These are phyloP conservation scores for Chlorocebus sabaeus DNA, from an alignment of 2,113 vertebrate species.

Conservation along the genomic window DNA sequence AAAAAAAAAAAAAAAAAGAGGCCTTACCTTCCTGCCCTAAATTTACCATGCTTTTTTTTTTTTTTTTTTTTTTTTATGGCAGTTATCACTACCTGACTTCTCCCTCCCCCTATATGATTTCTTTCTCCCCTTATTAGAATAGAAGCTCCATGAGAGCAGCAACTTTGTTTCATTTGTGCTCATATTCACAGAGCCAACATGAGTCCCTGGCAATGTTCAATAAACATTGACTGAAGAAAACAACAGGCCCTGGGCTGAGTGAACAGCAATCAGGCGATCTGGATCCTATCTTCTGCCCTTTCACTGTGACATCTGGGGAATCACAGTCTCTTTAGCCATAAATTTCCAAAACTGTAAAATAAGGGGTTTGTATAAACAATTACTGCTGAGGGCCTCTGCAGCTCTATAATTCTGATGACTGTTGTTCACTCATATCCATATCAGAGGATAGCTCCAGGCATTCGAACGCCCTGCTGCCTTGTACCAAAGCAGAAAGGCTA, in stretches of 20 bases:
- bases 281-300: not conserved
- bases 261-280: not conserved
- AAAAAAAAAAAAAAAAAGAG: not conserved
- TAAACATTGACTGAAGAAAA: slow-evolving; percentile 31
- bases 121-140: not conserved
- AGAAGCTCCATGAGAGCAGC: not conserved
- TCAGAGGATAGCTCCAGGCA: not conserved
- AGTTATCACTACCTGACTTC: not conserved
- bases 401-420: not conserved
- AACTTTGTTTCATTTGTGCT: not conserved
- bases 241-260: not conserved
- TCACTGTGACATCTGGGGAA: not conserved
- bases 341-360: slow-evolving; percentile 50
- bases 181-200: slow-evolving; percentile 17
- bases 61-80: not conserved
- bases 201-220: slow-evolving; percentile 13
- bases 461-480: not conserved
- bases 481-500: not conserved
- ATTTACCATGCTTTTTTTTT: not conserved
- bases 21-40: not conserved
- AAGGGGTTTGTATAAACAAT: slow-evolving; percentile 14
- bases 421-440: not conserved
- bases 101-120: not conserved
- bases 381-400: not conserved
- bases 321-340: not conserved